phyloP scores from a whole-genome alignment of 2,113 vertebrate genomes.

The Ophiodon elongatus region DNA sequence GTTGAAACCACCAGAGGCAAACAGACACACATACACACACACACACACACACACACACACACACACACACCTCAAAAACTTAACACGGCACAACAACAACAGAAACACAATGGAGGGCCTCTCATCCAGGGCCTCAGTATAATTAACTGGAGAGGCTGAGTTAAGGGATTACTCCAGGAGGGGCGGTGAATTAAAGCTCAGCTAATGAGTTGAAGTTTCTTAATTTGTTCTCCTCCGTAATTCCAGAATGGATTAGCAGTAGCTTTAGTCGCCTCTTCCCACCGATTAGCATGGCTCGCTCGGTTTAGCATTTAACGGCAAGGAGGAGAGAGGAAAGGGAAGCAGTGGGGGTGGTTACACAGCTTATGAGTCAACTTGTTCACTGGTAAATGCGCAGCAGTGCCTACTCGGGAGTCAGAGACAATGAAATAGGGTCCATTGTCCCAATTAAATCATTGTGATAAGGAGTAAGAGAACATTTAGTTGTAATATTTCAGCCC shows the following conservation, averaged over 20 bases:
- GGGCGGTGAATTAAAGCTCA: slow-evolving; percentile 84
- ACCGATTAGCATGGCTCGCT: slow-evolving; percentile 79
- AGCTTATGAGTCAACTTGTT: slow-evolving; percentile 74
- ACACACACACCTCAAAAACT: slow-evolving; percentile 26
- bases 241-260: slow-evolving; percentile 86
- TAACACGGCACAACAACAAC: slow-evolving; percentile 62
- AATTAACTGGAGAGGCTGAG: slow-evolving; percentile 85
- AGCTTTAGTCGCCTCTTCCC: slow-evolving; percentile 85
- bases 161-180: slow-evolving; percentile 86
- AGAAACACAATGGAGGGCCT: slow-evolving; percentile 68
- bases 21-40: slow-evolving; percentile 3
- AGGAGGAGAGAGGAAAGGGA: slow-evolving; percentile 62
- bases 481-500: not conserved
- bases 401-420: slow-evolving; percentile 47
- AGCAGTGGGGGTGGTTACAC: slow-evolving; percentile 65
- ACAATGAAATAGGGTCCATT: slow-evolving; percentile 49
- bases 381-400: slow-evolving; percentile 49
- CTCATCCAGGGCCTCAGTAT: slow-evolving; percentile 78
- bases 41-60: slow-evolving; percentile 10
- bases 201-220: slow-evolving; percentile 89
- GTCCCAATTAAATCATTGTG: slow-evolving; percentile 48
- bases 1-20: slow-evolving; percentile 41
- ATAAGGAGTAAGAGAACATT: slow-evolving; percentile 20
- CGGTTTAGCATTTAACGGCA: slow-evolving; percentile 71
- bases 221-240: slow-evolving; percentile 88